Evolutionary conservation across 1,140 invertebrate genomes (phyloP).

Genomic region (Hesperophylax magnus): DNA sequence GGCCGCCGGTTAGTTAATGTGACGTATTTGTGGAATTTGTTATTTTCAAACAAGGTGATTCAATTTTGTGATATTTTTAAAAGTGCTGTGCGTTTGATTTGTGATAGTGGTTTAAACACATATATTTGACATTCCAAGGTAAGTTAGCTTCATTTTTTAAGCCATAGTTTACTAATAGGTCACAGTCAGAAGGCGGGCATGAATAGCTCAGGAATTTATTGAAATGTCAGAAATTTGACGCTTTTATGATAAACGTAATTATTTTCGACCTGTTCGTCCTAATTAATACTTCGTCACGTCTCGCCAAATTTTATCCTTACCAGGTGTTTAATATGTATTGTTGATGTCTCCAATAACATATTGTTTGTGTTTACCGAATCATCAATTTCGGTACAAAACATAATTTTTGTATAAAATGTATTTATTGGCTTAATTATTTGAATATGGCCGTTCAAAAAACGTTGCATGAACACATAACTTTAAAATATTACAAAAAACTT

Average conservation of each 20-base stretch:
- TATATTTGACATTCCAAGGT: conserved; percentile 8
- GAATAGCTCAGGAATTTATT: conserved; percentile 33
- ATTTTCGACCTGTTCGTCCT: not conserved
- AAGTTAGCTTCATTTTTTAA: conserved; percentile 16
- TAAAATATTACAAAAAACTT: too few species aligned
- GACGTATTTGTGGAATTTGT: conserved; percentile 51
- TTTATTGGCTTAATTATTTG: too few species aligned
- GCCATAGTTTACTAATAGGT: conserved; percentile 35
- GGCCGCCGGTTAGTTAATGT: conserved; percentile 42
- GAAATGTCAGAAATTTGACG: conserved; percentile 27
- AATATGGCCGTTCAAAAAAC: too few species aligned
- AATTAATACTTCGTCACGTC: not conserved
- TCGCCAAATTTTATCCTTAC: not conserved
- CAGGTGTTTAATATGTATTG: not conserved
- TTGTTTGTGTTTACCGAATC: conserved; percentile 18
- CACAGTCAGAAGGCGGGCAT: conserved; percentile 44
- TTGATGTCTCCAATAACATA: conserved; percentile 38
- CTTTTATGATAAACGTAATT: not conserved
- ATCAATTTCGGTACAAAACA: too few species aligned
- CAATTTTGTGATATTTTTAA: conserved; percentile 38
- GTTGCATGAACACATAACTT: too few species aligned
- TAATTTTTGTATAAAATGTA: too few species aligned
- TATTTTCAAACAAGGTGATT: conserved; percentile 45
- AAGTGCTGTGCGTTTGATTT: conserved; percentile 32
- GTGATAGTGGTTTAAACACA: conserved; percentile 20